Conservation (phyloP, 2,888 invertebrate species). For the Diadromus collaris region DNA sequence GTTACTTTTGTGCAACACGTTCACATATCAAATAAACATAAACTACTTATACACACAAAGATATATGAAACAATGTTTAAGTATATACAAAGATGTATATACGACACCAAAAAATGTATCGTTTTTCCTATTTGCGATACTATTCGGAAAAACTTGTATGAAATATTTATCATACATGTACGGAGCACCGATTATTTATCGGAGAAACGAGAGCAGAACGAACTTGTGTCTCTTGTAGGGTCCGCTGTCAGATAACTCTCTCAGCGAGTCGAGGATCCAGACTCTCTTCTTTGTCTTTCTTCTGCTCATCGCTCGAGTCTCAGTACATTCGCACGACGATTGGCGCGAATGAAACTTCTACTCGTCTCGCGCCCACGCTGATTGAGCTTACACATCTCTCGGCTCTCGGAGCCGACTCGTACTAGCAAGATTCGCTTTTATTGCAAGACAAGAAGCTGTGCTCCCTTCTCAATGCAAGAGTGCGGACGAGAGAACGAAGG, state of each 20-base stretch:
- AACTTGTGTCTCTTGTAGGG: not conserved
- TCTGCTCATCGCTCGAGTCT: constrained; percentile 1
- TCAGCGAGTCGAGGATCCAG: constrained; percentile 2
- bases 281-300: not conserved
- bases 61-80: not conserved
- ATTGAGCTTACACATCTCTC: constrained; percentile 73
- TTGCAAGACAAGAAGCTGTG: constrained; percentile 54
- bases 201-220: not conserved
- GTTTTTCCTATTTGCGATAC: not conserved
- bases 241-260: not conserved
- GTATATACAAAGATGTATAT: not conserved
- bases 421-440: constrained; percentile 42
- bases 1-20: not conserved
- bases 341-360: constrained; percentile 28
- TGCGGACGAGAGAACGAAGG: constrained; percentile 30
- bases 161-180: not conserved
- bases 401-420: constrained; percentile 54
- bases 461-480: constrained; percentile 44
- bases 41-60: not conserved
- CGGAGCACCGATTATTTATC: not conserved
- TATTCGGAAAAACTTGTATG: not conserved
- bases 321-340: not conserved
- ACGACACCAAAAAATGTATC: not conserved
- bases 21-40: not conserved
- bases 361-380: constrained; percentile 72